Base-by-base conservation (phyloP, 2,888 invertebrate genomes). In the Melikaiella ostensackeni region DNA sequence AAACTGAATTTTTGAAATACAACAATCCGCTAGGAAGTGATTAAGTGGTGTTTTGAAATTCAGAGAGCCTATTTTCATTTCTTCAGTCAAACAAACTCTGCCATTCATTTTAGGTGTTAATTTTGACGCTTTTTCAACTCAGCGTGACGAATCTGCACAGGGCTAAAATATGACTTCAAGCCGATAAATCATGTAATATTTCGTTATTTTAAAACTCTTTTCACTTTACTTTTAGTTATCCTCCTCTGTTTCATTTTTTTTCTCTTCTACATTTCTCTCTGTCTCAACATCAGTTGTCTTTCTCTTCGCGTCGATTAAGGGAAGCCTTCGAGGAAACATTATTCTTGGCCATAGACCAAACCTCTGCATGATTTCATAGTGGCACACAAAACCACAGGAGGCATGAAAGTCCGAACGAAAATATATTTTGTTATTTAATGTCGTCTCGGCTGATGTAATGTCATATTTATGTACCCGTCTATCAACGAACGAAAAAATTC, bases 291-390 rank as follows among this genome's bases (percentile, higher is more conserved):
- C 55, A 27, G 50, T 57, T 70, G 62, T 77, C 70, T 73, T 63
- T 77, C 64, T 73, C 46, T 64, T 24, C 16, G 55, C 16, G 62
- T 50, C 75, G 77, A 79, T 77, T 77, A 74, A 79, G 61, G 46
- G 75, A 70, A 35, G 64, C 61, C 75, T 76, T 66, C 64, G 74
- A 66, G 74, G 75, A 74, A 78, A 78, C 74, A 78, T 76, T 76
- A 74, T 78, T 76, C 74, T 77, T 77, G 77, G 78, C 78, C 33
- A 19, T 59, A 74, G 55, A 78, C 76, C 73, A 78, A 78, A 64
- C 57, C 75, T 62, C 42, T 66, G 35, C 78, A 66, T 76, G 78
- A 78, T 76, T 62, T 61, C 64, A 73, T 62, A 66, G 57, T 38
- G 61, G 16, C 63, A 16, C 76, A 55, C 16, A 64, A 33, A 75